phyloP scores from a whole-genome alignment of 2,888 invertebrate species.

The Cataglyphis albicans region DNA sequence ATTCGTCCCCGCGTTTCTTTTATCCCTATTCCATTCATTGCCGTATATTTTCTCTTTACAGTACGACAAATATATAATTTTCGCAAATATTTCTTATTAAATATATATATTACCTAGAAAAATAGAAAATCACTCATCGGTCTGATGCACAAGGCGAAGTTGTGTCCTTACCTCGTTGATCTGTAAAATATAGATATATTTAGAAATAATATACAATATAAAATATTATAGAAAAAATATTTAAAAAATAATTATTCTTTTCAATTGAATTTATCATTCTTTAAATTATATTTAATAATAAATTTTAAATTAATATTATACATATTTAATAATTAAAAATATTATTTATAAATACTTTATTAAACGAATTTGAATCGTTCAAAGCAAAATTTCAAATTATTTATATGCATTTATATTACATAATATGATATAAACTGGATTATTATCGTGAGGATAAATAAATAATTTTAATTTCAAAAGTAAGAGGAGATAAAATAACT shows the following conservation, averaged over 20 bases:
- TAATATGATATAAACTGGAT: too few relatives aligned
- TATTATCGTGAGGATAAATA: too few relatives aligned
- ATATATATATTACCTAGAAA: not conserved
- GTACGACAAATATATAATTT: not conserved
- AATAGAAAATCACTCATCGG: not conserved
- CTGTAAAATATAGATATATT: not conserved
- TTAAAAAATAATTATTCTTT: not conserved
- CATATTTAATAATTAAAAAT: too few relatives aligned
- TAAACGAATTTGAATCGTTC: too few relatives aligned
- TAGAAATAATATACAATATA: not conserved
- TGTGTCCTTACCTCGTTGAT: not conserved
- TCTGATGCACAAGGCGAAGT: not conserved
- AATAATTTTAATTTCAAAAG: too few relatives aligned
- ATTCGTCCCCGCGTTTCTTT: too few relatives aligned
- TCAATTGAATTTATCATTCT: not conserved
- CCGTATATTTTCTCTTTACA: not conserved
- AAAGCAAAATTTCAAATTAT: too few relatives aligned
- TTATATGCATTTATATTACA: too few relatives aligned
- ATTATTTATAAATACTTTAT: too few relatives aligned
- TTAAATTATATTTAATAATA: not conserved
- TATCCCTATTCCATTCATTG: not conserved
- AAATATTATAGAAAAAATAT: not conserved
- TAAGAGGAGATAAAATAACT: too few relatives aligned
- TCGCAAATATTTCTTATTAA: not conserved
- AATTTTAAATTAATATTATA: not conserved